Conservation (phyloP, 2,113 vertebrate genomes). For the Coregonus clupeaformis region DNA sequence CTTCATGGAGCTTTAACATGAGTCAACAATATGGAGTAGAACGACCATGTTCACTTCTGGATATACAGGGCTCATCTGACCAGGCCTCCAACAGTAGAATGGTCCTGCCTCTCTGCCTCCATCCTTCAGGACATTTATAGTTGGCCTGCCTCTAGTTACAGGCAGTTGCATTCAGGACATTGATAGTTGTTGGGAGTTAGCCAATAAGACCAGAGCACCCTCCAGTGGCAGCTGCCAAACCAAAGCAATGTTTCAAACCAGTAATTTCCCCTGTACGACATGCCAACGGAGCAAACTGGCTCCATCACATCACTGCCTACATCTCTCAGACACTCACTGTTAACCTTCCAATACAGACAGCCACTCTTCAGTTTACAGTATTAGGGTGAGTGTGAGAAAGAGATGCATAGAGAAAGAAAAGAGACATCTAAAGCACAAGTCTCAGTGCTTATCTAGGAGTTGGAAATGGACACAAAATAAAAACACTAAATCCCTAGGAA, state of each 20-base stretch:
- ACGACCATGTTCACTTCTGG: no score
- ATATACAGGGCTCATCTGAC: no score
- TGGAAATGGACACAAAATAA: not conserved
- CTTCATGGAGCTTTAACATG: no score
- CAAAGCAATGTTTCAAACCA: not conserved
- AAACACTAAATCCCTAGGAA: slow-evolving; percentile 40
- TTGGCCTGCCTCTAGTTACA: no score
- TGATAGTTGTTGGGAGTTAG: slow-evolving; percentile 46
- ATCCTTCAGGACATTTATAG: no score
- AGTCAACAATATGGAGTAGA: no score
- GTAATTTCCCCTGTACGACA: not conserved
- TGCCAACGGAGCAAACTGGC: not conserved
- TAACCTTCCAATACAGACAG: not conserved
- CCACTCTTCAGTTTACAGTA: slow-evolving; percentile 5
- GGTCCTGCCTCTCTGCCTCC: no score
- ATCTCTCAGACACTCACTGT: not conserved
- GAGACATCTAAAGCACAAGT: not conserved
- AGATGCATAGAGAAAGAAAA: slow-evolving; percentile 23
- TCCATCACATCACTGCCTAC: slow-evolving; percentile 9
- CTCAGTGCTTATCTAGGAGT: slow-evolving; percentile 12
- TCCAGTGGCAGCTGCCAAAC: slow-evolving; percentile 49
- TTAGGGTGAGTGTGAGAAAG: not conserved
- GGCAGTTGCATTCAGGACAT: no score
- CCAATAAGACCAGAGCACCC: slow-evolving; percentile 63
- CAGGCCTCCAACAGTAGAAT: no score